Base-by-base conservation (phyloP, 2,113 vertebrate species). In the Perca fluviatilis region DNA sequence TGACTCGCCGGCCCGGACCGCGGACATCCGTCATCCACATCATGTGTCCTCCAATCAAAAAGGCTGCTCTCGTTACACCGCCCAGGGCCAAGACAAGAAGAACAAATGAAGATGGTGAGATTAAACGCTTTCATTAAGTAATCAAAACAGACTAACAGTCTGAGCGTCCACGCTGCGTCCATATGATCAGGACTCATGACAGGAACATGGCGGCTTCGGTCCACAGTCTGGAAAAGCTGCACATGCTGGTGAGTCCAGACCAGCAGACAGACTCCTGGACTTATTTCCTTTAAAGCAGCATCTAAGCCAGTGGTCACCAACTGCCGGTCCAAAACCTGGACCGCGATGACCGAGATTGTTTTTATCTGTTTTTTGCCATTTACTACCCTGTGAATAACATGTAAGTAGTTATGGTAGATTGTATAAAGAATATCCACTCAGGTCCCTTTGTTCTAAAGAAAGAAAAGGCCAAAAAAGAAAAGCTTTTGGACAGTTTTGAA, bases 101-200 rank as follows among this genome's bases (percentile, higher is more conserved):
- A 36, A n/a, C 53, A 40, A 50, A 83, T 30, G 70, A 79, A 49
- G 8, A 72, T 3, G 61, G 30, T 25, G 49, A 57, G 79, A 86
- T 70, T 70, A 81, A 79, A 88, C 33, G 33, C 71, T 88, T 76
- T 73, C 66, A 77, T 85, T 83, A 78, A 85, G 60, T 67, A 50
- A 80, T 83, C 77, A 53, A 82, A 86, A 73, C 70, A 65, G 68
- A 78, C 53, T 40, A 33, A 61, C 25, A 40, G 62, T 46, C 67
- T 54, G 53, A 21, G 46, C 27, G 3, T 53, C 69, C 33, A 30
- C 14, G 16, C 13, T 4, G 15, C 30, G 63, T 80, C 63, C 70
- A 79, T 16, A 74, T 30, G 51, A 82, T 62, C 27, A 49, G 74
- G 18, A 12, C 27, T 63, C 21, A n/a, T 70, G 61, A 71, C 27